Evolutionary conservation across 2,113 vertebrate genomes (phyloP).

Genomic region (Loxodonta africana): DNA sequence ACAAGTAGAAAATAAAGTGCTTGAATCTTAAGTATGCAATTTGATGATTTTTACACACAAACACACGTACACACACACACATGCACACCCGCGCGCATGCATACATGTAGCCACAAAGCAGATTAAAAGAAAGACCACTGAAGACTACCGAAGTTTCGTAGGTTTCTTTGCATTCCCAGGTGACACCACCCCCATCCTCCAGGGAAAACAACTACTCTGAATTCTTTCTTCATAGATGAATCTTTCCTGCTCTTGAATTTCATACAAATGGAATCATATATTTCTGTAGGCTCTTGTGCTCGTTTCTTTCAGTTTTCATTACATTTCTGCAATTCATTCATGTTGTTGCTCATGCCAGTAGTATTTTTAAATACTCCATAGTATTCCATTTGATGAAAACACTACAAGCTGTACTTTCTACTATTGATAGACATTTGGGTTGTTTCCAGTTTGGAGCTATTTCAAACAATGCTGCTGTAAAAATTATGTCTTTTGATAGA

Average conservation of each 20-base stretch:
- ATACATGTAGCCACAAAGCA: background rate
- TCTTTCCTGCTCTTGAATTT: background rate
- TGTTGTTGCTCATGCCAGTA: background rate
- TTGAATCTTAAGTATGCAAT: background rate
- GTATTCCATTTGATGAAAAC: background rate
- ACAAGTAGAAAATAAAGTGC: background rate
- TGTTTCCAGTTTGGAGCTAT: background rate
- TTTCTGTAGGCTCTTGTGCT: background rate
- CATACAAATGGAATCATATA: background rate
- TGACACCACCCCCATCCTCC: background rate
- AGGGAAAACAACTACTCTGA: slow-evolving; percentile 7
- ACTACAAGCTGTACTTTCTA: background rate
- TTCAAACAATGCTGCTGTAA: background rate
- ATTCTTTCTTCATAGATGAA: background rate
- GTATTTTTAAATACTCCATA: background rate
- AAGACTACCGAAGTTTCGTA: background rate
- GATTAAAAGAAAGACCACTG: background rate
- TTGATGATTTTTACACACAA: background rate
- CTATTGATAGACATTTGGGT: background rate
- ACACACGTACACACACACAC: background rate
- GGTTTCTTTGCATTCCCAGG: background rate
- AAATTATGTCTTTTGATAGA: background rate
- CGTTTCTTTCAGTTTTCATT: background rate
- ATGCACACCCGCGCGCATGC: background rate
- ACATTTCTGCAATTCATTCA: background rate